A percentile compares a stretch with the other conserved stretches of the same genome.
Conservation (phyloP, 2,113 vertebrate species). For the Balaeniceps rex region DNA sequence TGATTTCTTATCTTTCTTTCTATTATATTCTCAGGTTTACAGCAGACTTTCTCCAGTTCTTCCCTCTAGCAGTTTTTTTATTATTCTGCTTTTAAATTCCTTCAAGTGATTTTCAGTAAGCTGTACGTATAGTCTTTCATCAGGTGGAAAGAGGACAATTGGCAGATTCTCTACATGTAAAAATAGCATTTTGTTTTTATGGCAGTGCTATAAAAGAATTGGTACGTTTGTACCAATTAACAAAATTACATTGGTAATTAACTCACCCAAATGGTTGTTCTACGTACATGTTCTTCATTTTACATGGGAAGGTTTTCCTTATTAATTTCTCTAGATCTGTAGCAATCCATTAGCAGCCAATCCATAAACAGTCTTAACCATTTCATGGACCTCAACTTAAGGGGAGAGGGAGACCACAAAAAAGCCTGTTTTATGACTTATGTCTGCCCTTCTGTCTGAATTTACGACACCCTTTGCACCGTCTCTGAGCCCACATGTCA, state of each 20-base stretch:
- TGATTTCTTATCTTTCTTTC: background rate
- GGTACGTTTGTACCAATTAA: background rate
- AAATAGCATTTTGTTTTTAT: background rate
- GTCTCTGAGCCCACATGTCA: background rate
- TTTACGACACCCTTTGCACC: background rate
- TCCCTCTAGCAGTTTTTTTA: background rate
- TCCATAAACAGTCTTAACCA: background rate
- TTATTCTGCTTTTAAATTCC: background rate
- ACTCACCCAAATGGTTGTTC: background rate
- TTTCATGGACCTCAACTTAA: background rate
- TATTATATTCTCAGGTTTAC: background rate
- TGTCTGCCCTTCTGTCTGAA: background rate
- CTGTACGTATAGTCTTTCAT: background rate
- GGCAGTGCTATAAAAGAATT: background rate
- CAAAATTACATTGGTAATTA: background rate
- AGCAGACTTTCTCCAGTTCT: background rate
- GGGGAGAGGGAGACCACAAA: background rate
- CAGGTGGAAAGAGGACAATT: background rate
- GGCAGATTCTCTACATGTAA: background rate
- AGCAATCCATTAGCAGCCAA: background rate
- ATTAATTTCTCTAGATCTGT: background rate
- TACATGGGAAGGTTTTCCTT: background rate
- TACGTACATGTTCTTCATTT: background rate
- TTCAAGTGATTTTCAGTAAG: background rate
- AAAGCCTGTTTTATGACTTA: background rate